Conservation (phyloP, 2,797 vertebrate genomes). For the Sebastolobus altivelis region DNA sequence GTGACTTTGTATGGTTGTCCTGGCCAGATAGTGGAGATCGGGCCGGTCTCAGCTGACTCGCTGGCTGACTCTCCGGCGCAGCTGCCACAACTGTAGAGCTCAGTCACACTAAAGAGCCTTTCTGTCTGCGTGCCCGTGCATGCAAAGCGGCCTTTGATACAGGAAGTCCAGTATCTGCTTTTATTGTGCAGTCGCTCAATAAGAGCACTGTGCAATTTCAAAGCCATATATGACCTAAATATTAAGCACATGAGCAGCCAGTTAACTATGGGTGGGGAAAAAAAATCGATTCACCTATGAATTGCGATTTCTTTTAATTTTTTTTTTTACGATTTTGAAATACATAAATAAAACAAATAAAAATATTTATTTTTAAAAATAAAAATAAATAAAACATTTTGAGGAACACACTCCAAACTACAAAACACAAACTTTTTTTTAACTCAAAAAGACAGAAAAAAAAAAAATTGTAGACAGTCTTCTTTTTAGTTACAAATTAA, state of each 20-base stretch:
- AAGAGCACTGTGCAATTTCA: conserved; percentile 19
- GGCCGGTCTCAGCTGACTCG: conserved; percentile 72
- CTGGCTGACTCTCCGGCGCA: conserved; percentile 64
- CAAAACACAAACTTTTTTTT: too few relatives aligned
- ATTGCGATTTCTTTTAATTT: too few relatives aligned
- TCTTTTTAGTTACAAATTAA: too few relatives aligned
- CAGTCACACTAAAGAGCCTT: conserved; percentile 64
- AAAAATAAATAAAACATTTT: too few relatives aligned
- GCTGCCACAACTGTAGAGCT: conserved; percentile 75
- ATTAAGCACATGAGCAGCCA: conserved; percentile 7
- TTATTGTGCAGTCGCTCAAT: conserved; percentile 39
- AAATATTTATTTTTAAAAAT: too few relatives aligned
- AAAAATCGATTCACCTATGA: too few relatives aligned
- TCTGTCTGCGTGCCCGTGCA: conserved; percentile 59
- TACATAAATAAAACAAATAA: too few relatives aligned
- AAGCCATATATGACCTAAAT: conserved; percentile 6
- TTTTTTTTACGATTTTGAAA: too few relatives aligned
- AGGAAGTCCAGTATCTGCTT: conserved; percentile 63
- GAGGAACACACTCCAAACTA: too few relatives aligned
- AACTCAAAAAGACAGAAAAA: too few relatives aligned
- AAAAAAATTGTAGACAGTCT: too few relatives aligned
- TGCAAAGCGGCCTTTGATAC: conserved; percentile 58
- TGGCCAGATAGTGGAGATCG: conserved; percentile 56
- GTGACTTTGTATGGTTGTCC: conserved; percentile 65
- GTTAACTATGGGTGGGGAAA: background rate